Conservation (phyloP, 1,140 invertebrate genomes). For the Brachionus rotundiformis region DNA sequence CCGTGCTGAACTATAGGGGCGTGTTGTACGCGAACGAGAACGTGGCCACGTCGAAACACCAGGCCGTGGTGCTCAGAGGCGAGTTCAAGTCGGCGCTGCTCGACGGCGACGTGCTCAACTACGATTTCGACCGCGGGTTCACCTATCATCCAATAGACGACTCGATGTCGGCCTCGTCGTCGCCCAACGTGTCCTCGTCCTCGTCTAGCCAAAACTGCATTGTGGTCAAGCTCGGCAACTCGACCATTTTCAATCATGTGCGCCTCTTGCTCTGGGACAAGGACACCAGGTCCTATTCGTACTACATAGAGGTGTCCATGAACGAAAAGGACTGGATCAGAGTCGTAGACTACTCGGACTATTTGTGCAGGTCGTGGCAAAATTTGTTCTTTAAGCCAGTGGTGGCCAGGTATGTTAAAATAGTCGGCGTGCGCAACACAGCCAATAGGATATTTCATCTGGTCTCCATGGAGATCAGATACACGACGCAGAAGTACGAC, state of each 20-base stretch:
- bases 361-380: slow-evolving; percentile 93
- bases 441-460: slow-evolving; percentile 95
- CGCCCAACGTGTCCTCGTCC: not conserved
- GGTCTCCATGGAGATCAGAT: slow-evolving; percentile 81
- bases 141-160: slow-evolving; percentile 88
- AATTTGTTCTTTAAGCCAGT: slow-evolving; percentile 84
- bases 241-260: slow-evolving; percentile 89
- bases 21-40: slow-evolving; percentile 77
- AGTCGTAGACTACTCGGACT: slow-evolving; percentile 85
- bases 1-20: slow-evolving; percentile 55
- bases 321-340: slow-evolving; percentile 91
- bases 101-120: slow-evolving; percentile 81
- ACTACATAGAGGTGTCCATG: slow-evolving; percentile 92
- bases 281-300: slow-evolving; percentile 83
- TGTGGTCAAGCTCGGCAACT: slow-evolving; percentile 75
- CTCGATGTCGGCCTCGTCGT: slow-evolving; percentile 55
- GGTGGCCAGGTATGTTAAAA: slow-evolving; percentile 81
- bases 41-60: slow-evolving; percentile 75
- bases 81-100: slow-evolving; percentile 82
- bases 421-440: slow-evolving; percentile 88
- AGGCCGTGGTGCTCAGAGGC: slow-evolving; percentile 69
- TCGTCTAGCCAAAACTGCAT: slow-evolving; percentile 19
- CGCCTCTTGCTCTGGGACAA: slow-evolving; percentile 89
- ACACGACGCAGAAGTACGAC: not conserved
- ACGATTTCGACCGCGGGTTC: slow-evolving; percentile 88